Evolutionary conservation across 2,888 invertebrate species (phyloP).

Genomic region (Drosophila lutescens): DNA sequence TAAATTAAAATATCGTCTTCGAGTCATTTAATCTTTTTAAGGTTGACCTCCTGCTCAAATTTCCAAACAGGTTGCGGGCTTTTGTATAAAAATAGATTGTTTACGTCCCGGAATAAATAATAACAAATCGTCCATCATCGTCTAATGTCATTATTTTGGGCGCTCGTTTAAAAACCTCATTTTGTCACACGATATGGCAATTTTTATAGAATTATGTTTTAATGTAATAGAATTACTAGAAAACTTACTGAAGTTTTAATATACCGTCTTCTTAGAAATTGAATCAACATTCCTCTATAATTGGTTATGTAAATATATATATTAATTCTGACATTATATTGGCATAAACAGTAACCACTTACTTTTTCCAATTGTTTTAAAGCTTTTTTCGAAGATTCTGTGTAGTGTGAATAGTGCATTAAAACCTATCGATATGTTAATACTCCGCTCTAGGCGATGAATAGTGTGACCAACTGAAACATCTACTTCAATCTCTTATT

Average conservation of each 20-base stretch:
- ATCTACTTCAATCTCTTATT: not conserved
- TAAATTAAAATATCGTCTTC: not conserved
- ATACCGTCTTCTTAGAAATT: too few species aligned
- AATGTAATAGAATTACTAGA: too few species aligned
- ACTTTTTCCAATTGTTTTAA: not conserved
- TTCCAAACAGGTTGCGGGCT: not conserved
- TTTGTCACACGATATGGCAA: too few species aligned
- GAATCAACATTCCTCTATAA: too few species aligned
- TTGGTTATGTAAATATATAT: too few species aligned
- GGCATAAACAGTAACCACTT: too few species aligned
- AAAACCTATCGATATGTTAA: not conserved
- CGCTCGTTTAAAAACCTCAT: too few species aligned
- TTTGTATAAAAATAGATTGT: constrained; percentile 8
- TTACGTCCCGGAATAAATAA: not conserved
- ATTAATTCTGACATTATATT: too few species aligned
- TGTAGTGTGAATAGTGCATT: not conserved
- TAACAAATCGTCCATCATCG: constrained; percentile 1
- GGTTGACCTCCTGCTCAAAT: not conserved
- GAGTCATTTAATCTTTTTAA: not conserved
- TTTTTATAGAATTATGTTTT: not conserved
- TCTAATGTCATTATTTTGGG: not conserved
- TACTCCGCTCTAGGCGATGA: not conserved
- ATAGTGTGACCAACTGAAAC: not conserved
- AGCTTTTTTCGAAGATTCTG: not conserved
- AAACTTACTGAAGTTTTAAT: not conserved